phyloP scores from a whole-genome alignment of 2,888 invertebrate genomes.

The Patella caerulea region DNA sequence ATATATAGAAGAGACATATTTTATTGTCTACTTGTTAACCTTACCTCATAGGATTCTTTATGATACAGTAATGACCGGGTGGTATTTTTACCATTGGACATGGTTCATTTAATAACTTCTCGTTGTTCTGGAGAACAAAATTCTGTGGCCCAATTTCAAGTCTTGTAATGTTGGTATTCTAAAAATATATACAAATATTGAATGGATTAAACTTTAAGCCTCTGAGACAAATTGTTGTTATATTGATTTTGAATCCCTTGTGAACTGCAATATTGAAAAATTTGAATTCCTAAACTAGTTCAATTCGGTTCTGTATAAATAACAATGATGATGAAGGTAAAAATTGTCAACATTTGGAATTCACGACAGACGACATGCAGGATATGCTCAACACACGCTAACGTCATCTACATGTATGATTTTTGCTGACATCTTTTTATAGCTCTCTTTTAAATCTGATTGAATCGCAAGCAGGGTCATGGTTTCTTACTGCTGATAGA shows the following conservation, averaged over 20 bases:
- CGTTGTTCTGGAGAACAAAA: conserved; percentile 53
- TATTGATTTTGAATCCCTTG: not conserved
- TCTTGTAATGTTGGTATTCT: conserved; percentile 59
- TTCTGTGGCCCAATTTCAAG: conserved; percentile 59
- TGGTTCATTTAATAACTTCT: conserved; percentile 53
- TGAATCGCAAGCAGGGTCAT: too few relatives aligned
- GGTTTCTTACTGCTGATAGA: too few relatives aligned
- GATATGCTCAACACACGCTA: too few relatives aligned
- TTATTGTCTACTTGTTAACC: conserved; percentile 17
- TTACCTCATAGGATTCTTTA: conserved; percentile 59
- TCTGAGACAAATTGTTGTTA: not conserved
- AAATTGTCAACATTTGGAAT: too few relatives aligned
- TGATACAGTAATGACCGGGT: conserved; percentile 57
- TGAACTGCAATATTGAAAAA: too few relatives aligned
- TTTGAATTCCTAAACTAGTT: not conserved
- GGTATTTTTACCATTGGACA: conserved; percentile 58
- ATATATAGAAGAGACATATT: too few relatives aligned
- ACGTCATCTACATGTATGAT: too few relatives aligned
- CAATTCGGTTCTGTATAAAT: not conserved
- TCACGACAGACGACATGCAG: too few relatives aligned
- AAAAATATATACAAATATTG: conserved; percentile 28
- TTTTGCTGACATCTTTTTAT: too few relatives aligned
- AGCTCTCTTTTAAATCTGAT: too few relatives aligned
- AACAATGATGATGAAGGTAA: too few relatives aligned
- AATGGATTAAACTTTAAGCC: too few relatives aligned